These are phyloP conservation scores for Sinocyclocheilus grahami DNA, from an alignment of 2,113 vertebrate species.

Conservation along the genomic window DNA sequence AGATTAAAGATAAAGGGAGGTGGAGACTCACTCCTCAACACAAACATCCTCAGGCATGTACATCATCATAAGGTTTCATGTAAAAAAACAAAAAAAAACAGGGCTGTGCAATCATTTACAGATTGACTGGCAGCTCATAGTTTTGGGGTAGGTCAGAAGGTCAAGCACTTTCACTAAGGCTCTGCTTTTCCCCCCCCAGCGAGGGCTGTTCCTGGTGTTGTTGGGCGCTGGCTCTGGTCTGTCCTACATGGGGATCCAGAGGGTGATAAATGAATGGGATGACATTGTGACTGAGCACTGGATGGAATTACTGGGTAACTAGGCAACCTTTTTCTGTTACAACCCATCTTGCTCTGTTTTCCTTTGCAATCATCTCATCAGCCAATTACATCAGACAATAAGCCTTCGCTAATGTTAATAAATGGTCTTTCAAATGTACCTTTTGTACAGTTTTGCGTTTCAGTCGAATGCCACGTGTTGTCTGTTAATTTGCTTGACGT, in stretches of 20 bases:
- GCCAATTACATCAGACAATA: neutral
- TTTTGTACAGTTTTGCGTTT: neutral
- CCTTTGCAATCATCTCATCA: conserved; percentile 12
- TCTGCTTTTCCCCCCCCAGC: conserved; percentile 30
- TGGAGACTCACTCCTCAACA: neutral
- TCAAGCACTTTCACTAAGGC: neutral
- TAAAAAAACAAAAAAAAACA: neutral
- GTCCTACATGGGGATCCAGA: conserved; percentile 54
- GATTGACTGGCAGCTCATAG: neutral
- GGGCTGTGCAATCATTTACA: neutral
- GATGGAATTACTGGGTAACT: conserved; percentile 58
- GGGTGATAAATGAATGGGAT: conserved; percentile 53
- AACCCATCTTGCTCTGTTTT: neutral
- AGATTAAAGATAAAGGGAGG: neutral
- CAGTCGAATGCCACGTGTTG: neutral
- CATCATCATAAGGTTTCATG: neutral
- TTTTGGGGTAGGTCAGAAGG: neutral
- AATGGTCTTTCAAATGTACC: conserved; percentile 13
- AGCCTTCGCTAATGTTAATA: conserved; percentile 9
- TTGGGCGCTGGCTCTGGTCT: conserved; percentile 44
- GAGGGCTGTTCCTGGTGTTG: conserved; percentile 54
- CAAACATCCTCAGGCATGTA: neutral
- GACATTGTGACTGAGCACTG: conserved; percentile 50
- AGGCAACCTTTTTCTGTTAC: neutral
- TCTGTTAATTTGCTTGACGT: conserved; percentile 26